phyloP scores from a whole-genome alignment of 2,797 vertebrate genomes.

The Liasis olivaceus region DNA sequence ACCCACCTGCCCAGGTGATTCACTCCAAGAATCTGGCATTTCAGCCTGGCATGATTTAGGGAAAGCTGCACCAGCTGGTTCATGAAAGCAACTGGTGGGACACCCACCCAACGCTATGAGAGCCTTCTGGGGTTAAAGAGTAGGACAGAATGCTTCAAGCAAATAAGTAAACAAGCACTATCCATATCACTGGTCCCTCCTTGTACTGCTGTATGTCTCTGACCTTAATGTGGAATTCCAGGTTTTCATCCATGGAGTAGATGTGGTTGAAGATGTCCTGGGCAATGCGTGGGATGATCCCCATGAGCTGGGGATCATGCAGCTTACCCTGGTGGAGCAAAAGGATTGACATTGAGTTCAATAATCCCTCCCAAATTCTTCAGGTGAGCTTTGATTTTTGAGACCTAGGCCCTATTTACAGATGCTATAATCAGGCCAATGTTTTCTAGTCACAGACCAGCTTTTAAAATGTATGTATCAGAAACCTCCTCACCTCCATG shows the following conservation, averaged over 20 bases:
- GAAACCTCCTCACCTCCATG: constrained; percentile 85
- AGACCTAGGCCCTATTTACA: neutral
- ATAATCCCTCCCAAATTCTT: neutral
- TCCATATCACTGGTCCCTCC: neutral
- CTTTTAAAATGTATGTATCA: neutral
- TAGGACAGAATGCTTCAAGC: neutral
- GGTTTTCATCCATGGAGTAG: constrained; percentile 94
- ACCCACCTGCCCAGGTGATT: neutral
- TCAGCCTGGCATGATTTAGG: neutral
- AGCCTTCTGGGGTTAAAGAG: neutral
- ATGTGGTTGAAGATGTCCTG: constrained; percentile 96
- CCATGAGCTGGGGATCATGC: constrained; percentile 91
- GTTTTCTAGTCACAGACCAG: fast-evolving
- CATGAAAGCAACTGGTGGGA: neutral
- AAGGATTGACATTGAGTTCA: neutral
- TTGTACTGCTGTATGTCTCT: neutral
- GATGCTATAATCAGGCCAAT: too few species aligned
- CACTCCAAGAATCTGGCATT: too few species aligned
- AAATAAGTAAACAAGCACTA: neutral
- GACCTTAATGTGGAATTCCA: constrained; percentile 97
- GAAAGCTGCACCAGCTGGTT: neutral
- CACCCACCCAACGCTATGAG: neutral
- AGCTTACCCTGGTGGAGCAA: constrained; percentile 81
- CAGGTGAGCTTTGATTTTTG: neutral
- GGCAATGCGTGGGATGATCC: constrained; percentile 93